Conservation (phyloP, 2,113 vertebrate species). For the Calonectris borealis region DNA sequence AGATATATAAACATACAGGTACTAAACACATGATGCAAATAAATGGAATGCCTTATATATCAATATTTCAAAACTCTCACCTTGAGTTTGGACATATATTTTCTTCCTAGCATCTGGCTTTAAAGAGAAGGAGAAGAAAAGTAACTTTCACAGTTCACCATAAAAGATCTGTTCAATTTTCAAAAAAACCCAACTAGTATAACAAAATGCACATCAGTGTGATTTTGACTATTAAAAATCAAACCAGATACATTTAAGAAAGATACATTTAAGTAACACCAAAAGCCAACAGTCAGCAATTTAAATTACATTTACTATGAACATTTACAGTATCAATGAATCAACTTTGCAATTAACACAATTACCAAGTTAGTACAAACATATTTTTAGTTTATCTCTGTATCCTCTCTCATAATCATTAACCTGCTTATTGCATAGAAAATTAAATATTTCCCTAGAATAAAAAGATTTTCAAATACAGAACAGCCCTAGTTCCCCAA, state of each 20-base stretch:
- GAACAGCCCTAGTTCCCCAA: not conserved
- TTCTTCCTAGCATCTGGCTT: conserved; percentile 83
- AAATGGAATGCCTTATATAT: rapidly evolving
- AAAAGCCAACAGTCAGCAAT: not conserved
- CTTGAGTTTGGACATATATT: conserved; percentile 90
- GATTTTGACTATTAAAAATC: not conserved
- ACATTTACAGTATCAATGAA: not conserved
- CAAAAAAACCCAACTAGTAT: not conserved
- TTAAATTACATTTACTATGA: not conserved
- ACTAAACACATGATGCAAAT: not conserved
- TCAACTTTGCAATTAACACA: not conserved
- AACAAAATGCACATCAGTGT: not conserved
- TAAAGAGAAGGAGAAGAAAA: conserved; percentile 34
- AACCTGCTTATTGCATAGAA: not conserved
- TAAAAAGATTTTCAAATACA: not conserved
- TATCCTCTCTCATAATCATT: not conserved
- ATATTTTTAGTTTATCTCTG: not conserved
- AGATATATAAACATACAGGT: not conserved
- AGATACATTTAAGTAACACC: not conserved
- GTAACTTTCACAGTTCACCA: not conserved
- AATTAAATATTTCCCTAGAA: not conserved
- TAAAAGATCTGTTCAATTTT: not conserved
- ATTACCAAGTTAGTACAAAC: not conserved
- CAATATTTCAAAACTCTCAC: conserved; percentile 68
- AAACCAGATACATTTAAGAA: not conserved